Evolutionary conservation across 2,113 vertebrate species (phyloP).

Genomic region (Eira barbara): DNA sequence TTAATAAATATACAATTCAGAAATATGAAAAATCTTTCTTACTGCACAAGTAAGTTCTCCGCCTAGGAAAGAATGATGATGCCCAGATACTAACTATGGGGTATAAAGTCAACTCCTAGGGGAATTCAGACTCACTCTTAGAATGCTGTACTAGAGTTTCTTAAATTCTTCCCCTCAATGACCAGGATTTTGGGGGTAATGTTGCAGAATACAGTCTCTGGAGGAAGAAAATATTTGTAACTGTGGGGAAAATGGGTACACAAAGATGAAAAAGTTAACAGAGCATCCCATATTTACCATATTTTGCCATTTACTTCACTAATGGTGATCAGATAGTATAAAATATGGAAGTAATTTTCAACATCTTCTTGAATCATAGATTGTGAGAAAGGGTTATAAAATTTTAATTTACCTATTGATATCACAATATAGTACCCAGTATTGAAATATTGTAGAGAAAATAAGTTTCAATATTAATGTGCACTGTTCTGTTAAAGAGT

Average conservation of each 20-base stretch:
- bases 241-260: neutral
- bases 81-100: neutral
- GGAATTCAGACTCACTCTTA: neutral
- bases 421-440: neutral
- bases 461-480: neutral
- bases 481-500: neutral
- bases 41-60: neutral
- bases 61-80: neutral
- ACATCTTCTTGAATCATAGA: neutral
- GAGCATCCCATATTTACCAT: neutral
- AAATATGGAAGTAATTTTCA: neutral
- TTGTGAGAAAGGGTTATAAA: neutral
- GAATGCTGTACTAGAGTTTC: neutral
- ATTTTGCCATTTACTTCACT: neutral
- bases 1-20: neutral
- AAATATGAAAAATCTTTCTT: neutral
- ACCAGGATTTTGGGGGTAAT: neutral
- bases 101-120: neutral
- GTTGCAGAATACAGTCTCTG: neutral
- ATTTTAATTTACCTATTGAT: neutral
- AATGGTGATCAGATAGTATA: neutral
- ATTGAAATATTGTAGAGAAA: neutral
- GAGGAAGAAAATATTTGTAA: neutral
- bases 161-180: neutral
- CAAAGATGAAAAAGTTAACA: neutral